Evolutionary conservation across 2,797 vertebrate species (phyloP).

Genomic region (Neosilurus mollespiculum): DNA sequence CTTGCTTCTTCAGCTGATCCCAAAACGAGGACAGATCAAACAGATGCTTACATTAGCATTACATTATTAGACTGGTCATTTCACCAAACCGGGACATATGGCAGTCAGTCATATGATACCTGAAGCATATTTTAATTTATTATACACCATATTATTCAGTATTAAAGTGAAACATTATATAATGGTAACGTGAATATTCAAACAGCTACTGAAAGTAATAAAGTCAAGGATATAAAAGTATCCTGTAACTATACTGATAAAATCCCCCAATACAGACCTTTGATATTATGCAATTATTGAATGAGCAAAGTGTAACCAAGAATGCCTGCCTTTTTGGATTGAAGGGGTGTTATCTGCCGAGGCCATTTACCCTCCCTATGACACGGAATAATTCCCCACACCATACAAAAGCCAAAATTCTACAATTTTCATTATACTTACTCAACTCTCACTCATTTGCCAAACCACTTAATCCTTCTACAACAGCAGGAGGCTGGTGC

Average conservation of each 20-base stretch:
- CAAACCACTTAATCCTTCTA: no score
- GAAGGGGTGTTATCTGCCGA: no score
- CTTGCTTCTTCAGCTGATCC: slow-evolving; percentile 72
- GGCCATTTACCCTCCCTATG: no score
- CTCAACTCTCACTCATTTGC: no score
- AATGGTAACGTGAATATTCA: neutral
- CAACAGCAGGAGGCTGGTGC: no score
- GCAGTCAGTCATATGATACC: neutral
- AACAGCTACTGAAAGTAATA: neutral
- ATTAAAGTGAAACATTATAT: neutral
- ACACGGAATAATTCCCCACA: no score
- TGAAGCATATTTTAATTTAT: neutral
- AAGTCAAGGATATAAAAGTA: neutral
- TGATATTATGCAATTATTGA: no score
- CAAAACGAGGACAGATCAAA: neutral
- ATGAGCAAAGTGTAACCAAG: no score
- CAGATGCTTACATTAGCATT: neutral
- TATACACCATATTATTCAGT: neutral
- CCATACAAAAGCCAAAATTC: no score
- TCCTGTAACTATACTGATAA: neutral
- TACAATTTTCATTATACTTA: no score
- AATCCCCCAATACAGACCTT: neutral
- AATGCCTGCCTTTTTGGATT: no score
- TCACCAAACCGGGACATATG: neutral
- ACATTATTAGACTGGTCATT: neutral